A percentile compares a stretch with the other conserved stretches of the same genome.
These are phyloP conservation scores for Leptinotarsa haldemani DNA, from an alignment of 2,888 invertebrate genomes.

Conservation along the genomic window DNA sequence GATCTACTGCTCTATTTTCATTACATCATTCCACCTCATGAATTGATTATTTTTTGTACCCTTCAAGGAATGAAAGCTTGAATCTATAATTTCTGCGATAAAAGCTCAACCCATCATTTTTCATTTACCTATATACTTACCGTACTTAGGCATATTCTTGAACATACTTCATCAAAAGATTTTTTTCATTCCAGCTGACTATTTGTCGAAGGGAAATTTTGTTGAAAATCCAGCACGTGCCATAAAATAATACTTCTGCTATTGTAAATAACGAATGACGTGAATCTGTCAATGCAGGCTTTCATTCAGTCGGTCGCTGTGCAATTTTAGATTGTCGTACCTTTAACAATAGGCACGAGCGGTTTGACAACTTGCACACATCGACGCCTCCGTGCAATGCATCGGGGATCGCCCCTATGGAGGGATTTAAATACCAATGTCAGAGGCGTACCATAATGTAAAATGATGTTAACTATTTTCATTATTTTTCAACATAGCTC, in stretches of 20 bases:
- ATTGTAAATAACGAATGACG: constrained; percentile 31
- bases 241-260: constrained; percentile 39
- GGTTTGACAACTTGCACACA: constrained; percentile 63
- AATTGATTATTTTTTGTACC: no score
- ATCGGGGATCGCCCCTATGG: constrained; percentile 51
- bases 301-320: constrained; percentile 46
- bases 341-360: constrained; percentile 60
- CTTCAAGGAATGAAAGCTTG: no score
- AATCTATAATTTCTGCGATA: no score
- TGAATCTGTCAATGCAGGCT: constrained; percentile 32
- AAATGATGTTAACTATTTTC: no score
- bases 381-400: constrained; percentile 62
- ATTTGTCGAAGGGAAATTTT: background rate
- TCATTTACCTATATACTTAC: no score
- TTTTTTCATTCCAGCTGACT: background rate
- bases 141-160: no score
- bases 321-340: constrained; percentile 44
- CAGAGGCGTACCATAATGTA: constrained; percentile 28
- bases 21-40: no score
- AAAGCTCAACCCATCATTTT: no score
- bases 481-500: no score
- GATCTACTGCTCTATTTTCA: no score
- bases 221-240: constrained; percentile 27
- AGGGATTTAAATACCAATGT: constrained; percentile 30
- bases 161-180: background rate